Conservation (phyloP, 1,140 invertebrate species). For the Nephotettix cincticeps region DNA sequence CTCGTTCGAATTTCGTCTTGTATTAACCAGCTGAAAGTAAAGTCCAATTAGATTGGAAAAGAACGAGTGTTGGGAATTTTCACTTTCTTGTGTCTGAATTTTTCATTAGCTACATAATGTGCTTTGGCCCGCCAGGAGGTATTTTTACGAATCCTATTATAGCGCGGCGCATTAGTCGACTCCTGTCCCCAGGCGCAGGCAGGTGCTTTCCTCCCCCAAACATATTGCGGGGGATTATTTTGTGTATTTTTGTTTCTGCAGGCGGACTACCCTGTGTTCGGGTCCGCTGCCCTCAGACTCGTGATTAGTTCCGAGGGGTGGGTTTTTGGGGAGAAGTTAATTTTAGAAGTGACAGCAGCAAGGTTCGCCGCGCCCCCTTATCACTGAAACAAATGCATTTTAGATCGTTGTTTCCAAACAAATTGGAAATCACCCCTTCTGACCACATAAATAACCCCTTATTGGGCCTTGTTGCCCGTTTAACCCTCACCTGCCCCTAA, state of each 20-base stretch:
- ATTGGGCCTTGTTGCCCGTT: not conserved
- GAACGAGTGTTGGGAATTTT: not conserved
- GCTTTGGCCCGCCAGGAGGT: not conserved
- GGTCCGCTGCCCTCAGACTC: not conserved
- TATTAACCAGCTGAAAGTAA: no score
- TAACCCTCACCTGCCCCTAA: slow-evolving; percentile 16
- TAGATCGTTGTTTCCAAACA: not conserved
- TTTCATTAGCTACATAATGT: slow-evolving; percentile 7
- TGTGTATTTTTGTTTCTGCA: slow-evolving; percentile 19
- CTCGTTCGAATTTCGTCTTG: no score
- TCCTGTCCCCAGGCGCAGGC: not conserved
- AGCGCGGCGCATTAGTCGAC: not conserved
- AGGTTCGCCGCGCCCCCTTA: not conserved
- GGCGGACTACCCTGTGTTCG: not conserved
- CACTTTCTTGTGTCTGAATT: slow-evolving; percentile 1
- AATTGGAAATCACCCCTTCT: slow-evolving; percentile 21
- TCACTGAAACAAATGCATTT: not conserved
- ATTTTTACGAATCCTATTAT: slow-evolving; percentile 16
- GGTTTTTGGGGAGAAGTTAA: slow-evolving; percentile 7
- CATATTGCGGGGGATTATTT: not conserved
- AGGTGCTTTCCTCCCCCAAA: not conserved
- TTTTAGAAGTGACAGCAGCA: slow-evolving; percentile 13
- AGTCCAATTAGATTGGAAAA: no score
- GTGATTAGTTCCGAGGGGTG: slow-evolving; percentile 18
- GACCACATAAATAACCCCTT: slow-evolving; percentile 20